These are phyloP conservation scores for Pseudomyrmex cubaensis DNA, from an alignment of 1,140 invertebrate genomes.

Conservation along the genomic window DNA sequence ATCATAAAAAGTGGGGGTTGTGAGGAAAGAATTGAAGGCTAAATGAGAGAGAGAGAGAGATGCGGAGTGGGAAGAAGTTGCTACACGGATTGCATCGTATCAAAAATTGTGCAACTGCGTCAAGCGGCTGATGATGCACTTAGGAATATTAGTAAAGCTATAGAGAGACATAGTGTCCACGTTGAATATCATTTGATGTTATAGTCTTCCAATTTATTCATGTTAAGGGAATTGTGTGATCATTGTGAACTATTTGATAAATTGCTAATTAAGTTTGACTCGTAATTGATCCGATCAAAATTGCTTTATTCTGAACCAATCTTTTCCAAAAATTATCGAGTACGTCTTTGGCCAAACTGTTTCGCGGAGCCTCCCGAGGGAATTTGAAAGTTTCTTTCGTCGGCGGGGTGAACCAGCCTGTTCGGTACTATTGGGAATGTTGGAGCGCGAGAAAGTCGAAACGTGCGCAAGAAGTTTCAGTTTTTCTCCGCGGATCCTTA, in stretches of 20 bases:
- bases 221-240: conserved; percentile 27
- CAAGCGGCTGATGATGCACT: conserved; percentile 81
- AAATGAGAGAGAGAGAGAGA: conserved; percentile 49
- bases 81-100: conserved; percentile 69
- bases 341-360: conserved; percentile 24
- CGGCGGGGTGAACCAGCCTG: conserved; percentile 3
- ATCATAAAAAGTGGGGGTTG: conserved; percentile 74
- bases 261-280: conserved; percentile 6
- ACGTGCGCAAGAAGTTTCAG: conserved; percentile 43
- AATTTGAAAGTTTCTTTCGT: conserved; percentile 58
- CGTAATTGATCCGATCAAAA: conserved; percentile 1
- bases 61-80: conserved; percentile 34
- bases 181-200: conserved; percentile 22
- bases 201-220: conserved; percentile 20
- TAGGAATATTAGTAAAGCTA: conserved; percentile 81
- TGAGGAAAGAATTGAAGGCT: conserved; percentile 41
- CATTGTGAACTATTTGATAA: conserved; percentile 1
- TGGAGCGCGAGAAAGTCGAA: conserved; percentile 10
- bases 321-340: conserved; percentile 10
- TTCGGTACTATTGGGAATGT: conserved; percentile 32
- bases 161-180: conserved; percentile 60
- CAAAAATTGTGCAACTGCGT: conserved; percentile 72
- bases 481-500: conserved; percentile 30
- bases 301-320: not conserved
- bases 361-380: conserved; percentile 32